Evolutionary conservation across 2,797 vertebrate genomes (phyloP).

Genomic region (Labroides dimidiatus): DNA sequence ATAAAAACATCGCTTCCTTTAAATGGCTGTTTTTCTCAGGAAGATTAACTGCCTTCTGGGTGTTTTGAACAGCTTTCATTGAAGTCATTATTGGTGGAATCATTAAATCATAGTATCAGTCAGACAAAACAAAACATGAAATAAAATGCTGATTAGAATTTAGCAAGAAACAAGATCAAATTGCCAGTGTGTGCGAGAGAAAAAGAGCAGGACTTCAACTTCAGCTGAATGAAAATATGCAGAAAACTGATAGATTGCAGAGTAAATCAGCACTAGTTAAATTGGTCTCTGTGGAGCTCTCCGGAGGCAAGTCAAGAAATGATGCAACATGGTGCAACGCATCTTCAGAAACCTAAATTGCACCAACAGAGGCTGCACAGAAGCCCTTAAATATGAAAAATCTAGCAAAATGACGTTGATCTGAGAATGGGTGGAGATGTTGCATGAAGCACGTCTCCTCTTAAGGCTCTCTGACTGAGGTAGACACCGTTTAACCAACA

Average conservation of each 20-base stretch:
- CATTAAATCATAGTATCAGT: conserved; percentile 37
- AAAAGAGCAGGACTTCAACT: conserved; percentile 46
- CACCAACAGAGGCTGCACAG: conserved; percentile 21
- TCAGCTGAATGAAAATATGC: conserved; percentile 53
- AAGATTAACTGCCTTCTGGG: conserved; percentile 19
- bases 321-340: conserved; percentile 76
- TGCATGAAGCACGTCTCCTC: conserved; percentile 14
- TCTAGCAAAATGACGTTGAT: conserved; percentile 36
- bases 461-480: background rate
- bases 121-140: conserved; percentile 25
- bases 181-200: conserved; percentile 36
- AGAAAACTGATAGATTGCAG: conserved; percentile 52
- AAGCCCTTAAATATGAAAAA: conserved; percentile 28
- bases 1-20: conserved; percentile 17
- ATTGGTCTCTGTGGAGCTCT: conserved; percentile 64
- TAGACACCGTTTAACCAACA: background rate
- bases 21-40: conserved; percentile 5
- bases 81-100: conserved; percentile 42
- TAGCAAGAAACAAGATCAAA: conserved; percentile 38
- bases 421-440: conserved; percentile 22
- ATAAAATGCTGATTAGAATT: conserved; percentile 33
- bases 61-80: conserved; percentile 44
- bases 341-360: conserved; percentile 54
- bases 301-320: conserved; percentile 59
- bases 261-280: conserved; percentile 59